phyloP scores from a whole-genome alignment of 2,113 vertebrate genomes.

The Poicephalus meyeri region DNA sequence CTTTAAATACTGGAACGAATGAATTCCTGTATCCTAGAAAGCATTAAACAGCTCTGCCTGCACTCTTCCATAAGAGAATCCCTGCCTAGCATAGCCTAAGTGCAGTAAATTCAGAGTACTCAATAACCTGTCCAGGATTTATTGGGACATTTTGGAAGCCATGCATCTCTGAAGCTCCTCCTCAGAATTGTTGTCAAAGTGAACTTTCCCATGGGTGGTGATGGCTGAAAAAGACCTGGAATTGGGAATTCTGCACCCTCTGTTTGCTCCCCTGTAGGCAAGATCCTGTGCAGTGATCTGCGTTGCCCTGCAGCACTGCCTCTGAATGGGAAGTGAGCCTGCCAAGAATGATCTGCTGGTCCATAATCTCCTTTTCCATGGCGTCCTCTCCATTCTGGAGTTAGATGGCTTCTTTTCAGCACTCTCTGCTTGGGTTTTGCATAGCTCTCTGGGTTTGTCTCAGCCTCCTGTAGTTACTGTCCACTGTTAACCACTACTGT shows the following conservation, averaged over 20 bases:
- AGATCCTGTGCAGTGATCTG: not conserved
- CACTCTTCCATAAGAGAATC: not conserved
- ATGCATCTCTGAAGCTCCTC: not conserved
- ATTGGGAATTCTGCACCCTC: not conserved
- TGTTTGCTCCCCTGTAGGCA: fast-evolving
- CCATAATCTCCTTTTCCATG: not conserved
- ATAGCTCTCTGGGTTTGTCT: not conserved
- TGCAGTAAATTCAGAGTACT: not conserved
- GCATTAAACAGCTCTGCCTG: not conserved
- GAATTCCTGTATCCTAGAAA: not conserved
- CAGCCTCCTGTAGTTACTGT: not conserved
- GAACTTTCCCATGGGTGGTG: not conserved
- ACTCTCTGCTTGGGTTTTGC: not conserved
- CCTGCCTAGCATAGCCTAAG: not conserved
- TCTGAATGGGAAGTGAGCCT: not conserved
- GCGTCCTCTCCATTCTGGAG: not conserved
- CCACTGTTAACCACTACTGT: not conserved
- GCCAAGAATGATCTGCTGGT: not conserved
- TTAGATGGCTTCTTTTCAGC: not conserved
- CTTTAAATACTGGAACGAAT: not conserved
- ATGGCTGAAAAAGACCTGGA: not conserved
- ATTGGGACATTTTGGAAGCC: not conserved
- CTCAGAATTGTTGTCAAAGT: not conserved
- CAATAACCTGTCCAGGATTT: not conserved
- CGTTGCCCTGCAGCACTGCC: not conserved